These are phyloP conservation scores for Brachionichthys hirsutus DNA, from an alignment of 2,113 vertebrate species.

Conservation along the genomic window DNA sequence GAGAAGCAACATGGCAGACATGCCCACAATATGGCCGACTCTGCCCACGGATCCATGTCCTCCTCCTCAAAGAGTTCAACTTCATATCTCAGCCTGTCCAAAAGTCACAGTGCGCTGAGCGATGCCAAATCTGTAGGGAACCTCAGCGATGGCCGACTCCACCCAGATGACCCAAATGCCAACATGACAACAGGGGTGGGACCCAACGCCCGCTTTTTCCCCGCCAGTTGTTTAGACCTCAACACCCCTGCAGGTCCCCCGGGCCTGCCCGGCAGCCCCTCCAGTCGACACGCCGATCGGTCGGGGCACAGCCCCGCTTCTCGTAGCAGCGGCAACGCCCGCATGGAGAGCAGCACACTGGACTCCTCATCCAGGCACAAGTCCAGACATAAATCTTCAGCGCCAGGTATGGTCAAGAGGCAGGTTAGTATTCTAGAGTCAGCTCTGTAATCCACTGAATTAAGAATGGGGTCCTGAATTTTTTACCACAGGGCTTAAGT, in stretches of 20 bases:
- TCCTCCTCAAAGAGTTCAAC: conserved; percentile 90
- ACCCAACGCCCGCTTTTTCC: conserved; percentile 88
- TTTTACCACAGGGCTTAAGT: too few relatives aligned
- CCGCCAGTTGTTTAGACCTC: conserved; percentile 93
- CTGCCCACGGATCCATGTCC: conserved; percentile 85
- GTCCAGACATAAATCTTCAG: conserved; percentile 69
- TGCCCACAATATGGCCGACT: conserved; percentile 86
- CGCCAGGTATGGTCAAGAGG: conserved; percentile 46
- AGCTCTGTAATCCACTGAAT: neutral
- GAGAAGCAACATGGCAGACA: conserved; percentile 88
- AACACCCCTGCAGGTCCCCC: conserved; percentile 76
- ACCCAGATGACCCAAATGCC: conserved; percentile 80
- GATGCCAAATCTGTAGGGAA: conserved; percentile 97
- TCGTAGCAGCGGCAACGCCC: conserved; percentile 80
- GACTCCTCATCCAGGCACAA: conserved; percentile 89
- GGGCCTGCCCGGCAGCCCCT: conserved; percentile 72
- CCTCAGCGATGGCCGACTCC: conserved; percentile 88
- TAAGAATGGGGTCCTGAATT: too few relatives aligned
- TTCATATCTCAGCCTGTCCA: conserved; percentile 93
- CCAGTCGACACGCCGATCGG: conserved; percentile 68
- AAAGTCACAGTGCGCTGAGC: conserved; percentile 91
- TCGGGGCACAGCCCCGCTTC: conserved; percentile 87
- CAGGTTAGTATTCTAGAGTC: neutral
- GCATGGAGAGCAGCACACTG: conserved; percentile 90
- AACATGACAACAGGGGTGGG: conserved; percentile 48